phyloP scores from a whole-genome alignment of 2,113 vertebrate species.

The Gnathonemus echidnorhynchus region DNA sequence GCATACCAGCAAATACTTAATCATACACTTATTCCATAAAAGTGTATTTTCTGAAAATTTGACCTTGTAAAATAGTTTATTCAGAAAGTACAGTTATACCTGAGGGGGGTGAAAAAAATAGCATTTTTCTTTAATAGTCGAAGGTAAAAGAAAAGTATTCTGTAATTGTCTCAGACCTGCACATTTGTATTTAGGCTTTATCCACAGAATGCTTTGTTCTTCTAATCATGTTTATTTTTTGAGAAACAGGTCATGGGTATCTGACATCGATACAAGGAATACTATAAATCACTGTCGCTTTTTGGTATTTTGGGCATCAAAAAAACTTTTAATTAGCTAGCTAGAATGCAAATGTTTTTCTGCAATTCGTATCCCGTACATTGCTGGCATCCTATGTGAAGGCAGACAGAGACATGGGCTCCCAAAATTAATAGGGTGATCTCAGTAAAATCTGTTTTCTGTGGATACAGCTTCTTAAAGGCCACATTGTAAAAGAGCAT shows the following conservation, averaged over 20 bases:
- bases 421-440: not conserved
- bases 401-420: not conserved
- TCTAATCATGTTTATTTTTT: not conserved
- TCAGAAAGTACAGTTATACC: not conserved
- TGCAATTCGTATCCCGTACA: not conserved
- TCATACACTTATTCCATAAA: not conserved
- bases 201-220: not conserved
- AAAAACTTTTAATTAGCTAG: not conserved
- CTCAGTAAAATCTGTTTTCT: not conserved
- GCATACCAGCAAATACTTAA: not conserved
- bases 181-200: not conserved
- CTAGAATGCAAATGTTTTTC: not conserved
- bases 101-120: not conserved
- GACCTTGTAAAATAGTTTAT: not conserved
- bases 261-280: not conserved
- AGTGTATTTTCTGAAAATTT: not conserved
- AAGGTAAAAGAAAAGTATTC: not conserved
- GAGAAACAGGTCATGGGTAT: not conserved
- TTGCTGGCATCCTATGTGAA: not conserved
- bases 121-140: not conserved
- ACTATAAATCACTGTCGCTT: not conserved
- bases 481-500: not conserved
- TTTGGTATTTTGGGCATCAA: not conserved
- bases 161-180: not conserved
- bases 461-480: not conserved